phyloP scores from a whole-genome alignment of 1,140 invertebrate genomes.

The Apis laboriosa region DNA sequence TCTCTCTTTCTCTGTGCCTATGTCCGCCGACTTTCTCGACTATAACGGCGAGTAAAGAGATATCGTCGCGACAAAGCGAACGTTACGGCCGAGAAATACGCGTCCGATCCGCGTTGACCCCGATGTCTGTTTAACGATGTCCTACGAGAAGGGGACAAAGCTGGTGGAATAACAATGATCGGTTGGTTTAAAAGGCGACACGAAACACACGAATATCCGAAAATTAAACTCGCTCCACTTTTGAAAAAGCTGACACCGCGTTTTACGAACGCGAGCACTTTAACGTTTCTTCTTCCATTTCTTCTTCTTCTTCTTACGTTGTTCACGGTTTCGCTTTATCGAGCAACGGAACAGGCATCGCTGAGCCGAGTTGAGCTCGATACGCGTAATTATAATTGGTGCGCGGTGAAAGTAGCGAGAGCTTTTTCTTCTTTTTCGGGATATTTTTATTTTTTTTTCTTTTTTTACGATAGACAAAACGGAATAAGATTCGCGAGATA shows the following conservation, averaged over 20 bases:
- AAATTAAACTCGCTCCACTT: slow-evolving; percentile 69
- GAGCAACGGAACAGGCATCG: no score
- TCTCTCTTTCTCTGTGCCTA: no score
- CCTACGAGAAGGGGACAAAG: neutral
- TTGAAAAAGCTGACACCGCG: slow-evolving; percentile 36
- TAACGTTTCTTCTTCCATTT: no score
- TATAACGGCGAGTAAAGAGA: neutral
- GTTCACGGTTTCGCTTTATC: no score
- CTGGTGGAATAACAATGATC: neutral
- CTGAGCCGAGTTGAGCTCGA: no score
- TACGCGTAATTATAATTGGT: no score
- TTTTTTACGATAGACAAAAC: neutral
- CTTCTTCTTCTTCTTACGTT: no score
- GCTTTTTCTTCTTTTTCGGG: no score
- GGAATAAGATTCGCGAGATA: no score
- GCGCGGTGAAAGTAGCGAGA: no score
- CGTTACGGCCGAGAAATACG: neutral
- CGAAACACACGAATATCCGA: slow-evolving; percentile 50
- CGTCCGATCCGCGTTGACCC: slow-evolving; percentile 9
- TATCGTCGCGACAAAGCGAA: slow-evolving; percentile 1
- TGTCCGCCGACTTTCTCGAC: neutral
- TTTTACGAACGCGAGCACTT: slow-evolving; percentile 32
- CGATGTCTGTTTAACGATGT: neutral
- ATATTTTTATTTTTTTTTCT: no score
- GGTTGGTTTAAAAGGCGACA: neutral